phyloP scores from a whole-genome alignment of 1,140 invertebrate species.

The Cecropterus lyciades region DNA sequence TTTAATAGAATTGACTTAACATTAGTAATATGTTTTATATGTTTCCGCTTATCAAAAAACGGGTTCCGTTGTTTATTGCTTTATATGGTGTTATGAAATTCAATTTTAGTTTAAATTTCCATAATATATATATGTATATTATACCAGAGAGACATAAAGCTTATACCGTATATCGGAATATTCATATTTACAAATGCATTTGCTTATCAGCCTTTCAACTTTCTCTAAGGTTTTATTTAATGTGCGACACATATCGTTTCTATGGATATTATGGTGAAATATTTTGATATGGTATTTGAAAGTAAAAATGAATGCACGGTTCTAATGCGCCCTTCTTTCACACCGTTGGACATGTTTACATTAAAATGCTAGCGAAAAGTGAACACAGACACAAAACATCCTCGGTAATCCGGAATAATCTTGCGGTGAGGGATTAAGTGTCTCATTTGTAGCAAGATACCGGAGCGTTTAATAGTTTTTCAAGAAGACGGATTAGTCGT shows the following conservation, averaged over 20 bases:
- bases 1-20: too few relatives aligned
- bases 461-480: slow-evolving; percentile 67
- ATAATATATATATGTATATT: slow-evolving; percentile 4
- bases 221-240: slow-evolving; percentile 55
- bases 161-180: slow-evolving; percentile 1
- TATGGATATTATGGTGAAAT: slow-evolving; percentile 32
- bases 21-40: too few relatives aligned
- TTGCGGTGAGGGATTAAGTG: slow-evolving; percentile 68
- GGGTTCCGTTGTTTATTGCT: slow-evolving; percentile 1
- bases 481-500: slow-evolving; percentile 71
- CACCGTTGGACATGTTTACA: slow-evolving; percentile 56
- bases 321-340: slow-evolving; percentile 36
- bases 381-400: slow-evolving; percentile 66
- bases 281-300: slow-evolving; percentile 48
- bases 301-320: slow-evolving; percentile 50
- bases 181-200: slow-evolving; percentile 46
- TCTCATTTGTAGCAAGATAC: slow-evolving; percentile 70
- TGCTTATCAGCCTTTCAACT: slow-evolving; percentile 62
- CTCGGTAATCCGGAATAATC: slow-evolving; percentile 71
- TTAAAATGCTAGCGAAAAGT: slow-evolving; percentile 56
- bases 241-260: slow-evolving; percentile 35
- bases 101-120: not conserved
- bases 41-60: slow-evolving; percentile 25
- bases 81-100: slow-evolving; percentile 27
- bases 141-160: slow-evolving; percentile 3